These are phyloP conservation scores for Girardinus metallicus DNA, from an alignment of 2,797 vertebrate genomes.

Conservation along the genomic window DNA sequence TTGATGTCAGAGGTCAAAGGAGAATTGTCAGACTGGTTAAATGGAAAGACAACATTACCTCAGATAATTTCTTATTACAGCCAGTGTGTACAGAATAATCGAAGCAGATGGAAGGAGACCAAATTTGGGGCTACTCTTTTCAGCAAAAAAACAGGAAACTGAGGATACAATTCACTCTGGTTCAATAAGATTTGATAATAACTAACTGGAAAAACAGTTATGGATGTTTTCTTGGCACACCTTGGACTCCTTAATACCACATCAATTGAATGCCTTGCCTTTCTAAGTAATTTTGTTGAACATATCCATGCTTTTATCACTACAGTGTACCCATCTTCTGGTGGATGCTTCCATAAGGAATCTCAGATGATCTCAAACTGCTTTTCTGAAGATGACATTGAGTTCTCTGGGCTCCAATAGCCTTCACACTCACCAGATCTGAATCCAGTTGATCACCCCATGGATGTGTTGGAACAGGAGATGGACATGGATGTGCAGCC, in stretches of 20 bases:
- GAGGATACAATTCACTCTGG: not conserved
- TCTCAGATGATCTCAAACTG: not conserved
- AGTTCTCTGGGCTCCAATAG: not conserved
- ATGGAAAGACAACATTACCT: not conserved
- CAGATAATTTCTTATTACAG: not conserved
- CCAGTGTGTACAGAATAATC: not conserved
- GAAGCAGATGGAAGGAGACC: not conserved
- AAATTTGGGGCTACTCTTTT: not conserved
- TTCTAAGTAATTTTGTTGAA: not conserved
- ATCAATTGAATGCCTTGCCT: not conserved
- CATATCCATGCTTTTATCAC: not conserved
- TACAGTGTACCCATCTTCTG: slow-evolving; percentile 41
- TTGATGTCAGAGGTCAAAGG: not conserved
- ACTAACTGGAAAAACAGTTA: not conserved
- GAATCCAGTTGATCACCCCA: not conserved
- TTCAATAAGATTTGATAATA: not conserved
- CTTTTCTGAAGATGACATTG: not conserved
- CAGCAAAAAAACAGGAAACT: not conserved
- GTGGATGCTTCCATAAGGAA: slow-evolving; percentile 51
- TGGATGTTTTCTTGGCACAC: not conserved
- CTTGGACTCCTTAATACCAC: not conserved
- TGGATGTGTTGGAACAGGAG: not conserved
- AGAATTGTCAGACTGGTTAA: not conserved
- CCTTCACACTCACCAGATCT: not conserved
- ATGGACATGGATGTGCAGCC: not conserved